Evolutionary conservation across 1,140 invertebrate species (phyloP), one percentile per base, ranked within the genome.

Genomic region (Orchestia grillus): DNA sequence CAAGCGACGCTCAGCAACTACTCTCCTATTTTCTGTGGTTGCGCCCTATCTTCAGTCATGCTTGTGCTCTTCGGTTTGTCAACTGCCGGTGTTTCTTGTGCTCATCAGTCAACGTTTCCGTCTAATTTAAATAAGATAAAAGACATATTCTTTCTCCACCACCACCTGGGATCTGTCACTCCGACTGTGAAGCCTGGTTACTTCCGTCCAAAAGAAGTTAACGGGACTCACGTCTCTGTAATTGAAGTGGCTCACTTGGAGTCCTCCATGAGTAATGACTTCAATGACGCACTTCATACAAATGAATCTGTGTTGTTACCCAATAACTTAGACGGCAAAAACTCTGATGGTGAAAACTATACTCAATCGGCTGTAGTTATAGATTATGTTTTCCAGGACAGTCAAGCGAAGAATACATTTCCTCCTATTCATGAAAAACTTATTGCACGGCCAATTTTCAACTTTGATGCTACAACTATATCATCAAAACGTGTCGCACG

Each of bases 381-480:
- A 15, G 88, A 90, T 90, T 90, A 90, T 90, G 43, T 16, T 19
- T 11, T 90, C 15, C 4, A 90, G 41, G 4, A 44, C 11, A 90
- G 42, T 90, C 88, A 90, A 42, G 3, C 43, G 28, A 90, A 90
- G 15, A 45, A 47, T 45, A 47, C 47, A 47, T 47, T n/a, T 94
- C 6, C 92, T 0, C 92, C 92, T 19, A 16, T 94, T 1, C 43
- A 15, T 44, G 92, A 45, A 45, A 94, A 94, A 94, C 92, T 94
- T 1, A 40, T 94, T 47, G 92, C 92, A 40, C 45, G 44, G 36
- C 92, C 92, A 44, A 94, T 94, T 94, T 94, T 94, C 41, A 94
- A 47, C 44, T 94, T 94, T n/a, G 92, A 94, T 94, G 92, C 92
- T 15, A 94, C 92, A 8, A 94, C 92, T n/a, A n/a, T 45, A 47